Evolutionary conservation across 2,888 invertebrate genomes (phyloP).

Genomic region (Phalera bucephala): DNA sequence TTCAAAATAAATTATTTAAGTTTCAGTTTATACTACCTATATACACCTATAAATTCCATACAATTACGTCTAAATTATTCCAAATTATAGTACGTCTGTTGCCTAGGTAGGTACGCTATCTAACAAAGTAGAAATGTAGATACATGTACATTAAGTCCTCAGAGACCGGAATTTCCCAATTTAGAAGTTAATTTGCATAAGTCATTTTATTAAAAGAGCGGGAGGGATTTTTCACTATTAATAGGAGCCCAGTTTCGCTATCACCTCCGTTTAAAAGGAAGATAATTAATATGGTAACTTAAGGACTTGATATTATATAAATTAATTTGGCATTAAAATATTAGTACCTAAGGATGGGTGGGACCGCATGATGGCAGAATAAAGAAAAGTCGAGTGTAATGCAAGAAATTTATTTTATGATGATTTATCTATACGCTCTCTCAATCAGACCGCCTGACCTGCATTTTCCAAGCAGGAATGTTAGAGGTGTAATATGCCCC

Average conservation of each 20-base stretch:
- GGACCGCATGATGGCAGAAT: too few relatives aligned
- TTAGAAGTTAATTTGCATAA: constrained; percentile 16
- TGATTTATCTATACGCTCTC: too few relatives aligned
- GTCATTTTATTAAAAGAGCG: constrained; percentile 15
- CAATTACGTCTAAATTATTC: too few relatives aligned
- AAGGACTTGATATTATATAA: not conserved
- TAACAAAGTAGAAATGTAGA: constrained; percentile 11
- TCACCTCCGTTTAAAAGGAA: not conserved
- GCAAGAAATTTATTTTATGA: too few relatives aligned
- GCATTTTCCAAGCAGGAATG: too few relatives aligned
- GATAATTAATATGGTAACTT: not conserved
- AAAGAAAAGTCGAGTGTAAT: too few relatives aligned
- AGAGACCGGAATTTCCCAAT: constrained; percentile 4
- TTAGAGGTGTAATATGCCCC: too few relatives aligned
- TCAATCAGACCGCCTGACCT: too few relatives aligned
- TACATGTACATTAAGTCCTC: constrained; percentile 10
- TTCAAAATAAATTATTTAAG: too few relatives aligned
- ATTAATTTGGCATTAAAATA: not conserved
- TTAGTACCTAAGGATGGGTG: too few relatives aligned
- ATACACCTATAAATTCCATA: too few relatives aligned
- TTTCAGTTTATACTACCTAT: too few relatives aligned
- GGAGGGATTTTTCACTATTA: constrained; percentile 4
- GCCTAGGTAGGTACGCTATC: constrained; percentile 1
- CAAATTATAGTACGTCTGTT: constrained; percentile 5
- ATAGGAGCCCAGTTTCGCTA: not conserved